Percentiles rank a stretch among this genome's conserved stretches.
Evolutionary conservation across 64 coral and sea anemone species (phyloP).

Genomic region (Anthopleura sola): DNA sequence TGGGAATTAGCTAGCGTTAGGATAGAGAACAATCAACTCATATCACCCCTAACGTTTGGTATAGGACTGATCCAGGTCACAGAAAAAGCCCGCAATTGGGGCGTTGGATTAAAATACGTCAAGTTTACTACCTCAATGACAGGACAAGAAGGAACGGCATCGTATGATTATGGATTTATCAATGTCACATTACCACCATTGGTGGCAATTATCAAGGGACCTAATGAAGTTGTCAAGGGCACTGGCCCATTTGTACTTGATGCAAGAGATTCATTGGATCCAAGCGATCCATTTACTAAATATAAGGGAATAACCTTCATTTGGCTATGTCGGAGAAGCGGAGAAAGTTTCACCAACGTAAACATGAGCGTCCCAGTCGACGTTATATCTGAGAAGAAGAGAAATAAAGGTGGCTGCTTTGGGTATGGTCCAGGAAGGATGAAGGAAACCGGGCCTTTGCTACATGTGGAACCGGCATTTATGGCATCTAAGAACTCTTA

Average conservation of each 20-base stretch:
- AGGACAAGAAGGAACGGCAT: conserved; percentile 58
- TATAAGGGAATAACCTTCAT: conserved; percentile 51
- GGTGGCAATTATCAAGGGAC: conserved; percentile 48
- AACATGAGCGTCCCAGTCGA: conserved; percentile 47
- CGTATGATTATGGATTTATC: conserved; percentile 71
- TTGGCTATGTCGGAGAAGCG: conserved; percentile 70
- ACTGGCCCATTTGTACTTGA: conserved; percentile 45
- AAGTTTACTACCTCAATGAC: conserved; percentile 66
- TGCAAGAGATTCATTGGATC: conserved; percentile 64
- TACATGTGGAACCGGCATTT: conserved; percentile 24
- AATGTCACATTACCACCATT: conserved; percentile 53
- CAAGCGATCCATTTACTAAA: conserved; percentile 14
- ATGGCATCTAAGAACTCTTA: conserved; percentile 50
- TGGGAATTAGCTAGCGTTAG: conserved; percentile 55
- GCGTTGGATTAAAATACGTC: conserved; percentile 63
- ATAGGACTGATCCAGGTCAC: conserved; percentile 26
- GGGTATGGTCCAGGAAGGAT: conserved; percentile 70
- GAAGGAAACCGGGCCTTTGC: conserved; percentile 36
- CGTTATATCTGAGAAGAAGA: background rate
- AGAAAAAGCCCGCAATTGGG: conserved; percentile 29
- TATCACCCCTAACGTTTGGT: conserved; percentile 17
- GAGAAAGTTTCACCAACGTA: conserved; percentile 40
- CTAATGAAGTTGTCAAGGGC: conserved; percentile 51
- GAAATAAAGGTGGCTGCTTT: conserved; percentile 77
- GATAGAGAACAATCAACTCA: conserved; percentile 47